Percentiles rank a stretch among this genome's conserved stretches.
Evolutionary conservation across 2,797 vertebrate species (phyloP).

Genomic region (Oreonectes daqikongensis): DNA sequence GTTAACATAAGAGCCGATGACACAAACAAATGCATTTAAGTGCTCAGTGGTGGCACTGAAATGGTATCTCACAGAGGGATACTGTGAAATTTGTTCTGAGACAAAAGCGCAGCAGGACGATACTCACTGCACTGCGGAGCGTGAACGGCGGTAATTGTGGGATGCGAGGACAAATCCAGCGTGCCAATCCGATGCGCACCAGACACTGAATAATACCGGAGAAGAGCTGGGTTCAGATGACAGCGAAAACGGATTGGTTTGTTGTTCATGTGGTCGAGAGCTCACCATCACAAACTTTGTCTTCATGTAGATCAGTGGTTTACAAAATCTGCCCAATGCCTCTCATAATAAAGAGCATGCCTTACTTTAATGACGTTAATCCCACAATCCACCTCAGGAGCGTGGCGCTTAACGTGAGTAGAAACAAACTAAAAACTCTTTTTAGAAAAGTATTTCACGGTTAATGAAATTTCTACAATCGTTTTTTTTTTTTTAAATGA

Average conservation of each 20-base stretch:
- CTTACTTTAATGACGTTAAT: no score
- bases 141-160: slow-evolving; percentile 37
- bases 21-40: slow-evolving; percentile 57
- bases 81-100: slow-evolving; percentile 40
- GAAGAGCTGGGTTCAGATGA: not conserved
- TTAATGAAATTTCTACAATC: no score
- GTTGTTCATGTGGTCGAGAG: not conserved
- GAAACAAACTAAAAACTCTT: no score
- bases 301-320: not conserved
- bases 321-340: no score
- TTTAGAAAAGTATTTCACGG: no score
- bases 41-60: slow-evolving; percentile 44
- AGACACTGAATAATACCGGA: slow-evolving; percentile 28
- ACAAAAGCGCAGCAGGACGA: slow-evolving; percentile 45
- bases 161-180: slow-evolving; percentile 43
- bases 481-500: no score
- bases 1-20: slow-evolving; percentile 46
- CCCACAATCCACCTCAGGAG: no score
- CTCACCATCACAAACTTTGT: not conserved
- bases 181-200: slow-evolving; percentile 33
- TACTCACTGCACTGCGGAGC: slow-evolving; percentile 38
- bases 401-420: no score
- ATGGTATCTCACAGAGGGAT: slow-evolving; percentile 45
- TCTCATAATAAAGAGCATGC: no score
- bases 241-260: not conserved